phyloP scores from a whole-genome alignment of 2,888 invertebrate species.

The Heliconius cydno region DNA sequence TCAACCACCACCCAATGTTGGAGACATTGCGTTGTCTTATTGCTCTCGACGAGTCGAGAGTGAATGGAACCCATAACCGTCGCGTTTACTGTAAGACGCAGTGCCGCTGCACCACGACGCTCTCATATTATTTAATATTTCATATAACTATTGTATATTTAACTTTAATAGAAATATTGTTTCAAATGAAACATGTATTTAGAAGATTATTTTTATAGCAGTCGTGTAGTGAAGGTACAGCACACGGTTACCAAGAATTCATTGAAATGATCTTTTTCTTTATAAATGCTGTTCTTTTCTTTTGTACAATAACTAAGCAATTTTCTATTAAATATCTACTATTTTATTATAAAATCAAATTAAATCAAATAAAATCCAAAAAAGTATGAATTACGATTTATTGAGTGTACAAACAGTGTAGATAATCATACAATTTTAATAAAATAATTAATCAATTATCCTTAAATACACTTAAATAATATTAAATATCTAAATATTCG shows the following conservation, averaged over 20 bases:
- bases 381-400: too few species aligned
- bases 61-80: neutral
- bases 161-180: constrained; percentile 1
- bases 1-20: neutral
- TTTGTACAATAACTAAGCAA: too few species aligned
- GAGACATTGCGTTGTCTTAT: too few species aligned
- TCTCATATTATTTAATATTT: neutral
- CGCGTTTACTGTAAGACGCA: neutral
- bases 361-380: too few species aligned
- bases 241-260: neutral
- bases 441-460: too few species aligned
- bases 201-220: neutral
- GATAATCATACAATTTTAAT: too few species aligned
- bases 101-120: too few species aligned
- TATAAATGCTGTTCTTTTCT: neutral
- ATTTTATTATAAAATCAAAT: too few species aligned
- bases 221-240: neutral
- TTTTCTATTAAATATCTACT: too few species aligned
- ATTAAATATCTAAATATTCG: too few species aligned
- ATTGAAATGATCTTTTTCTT: neutral
- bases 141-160: neutral
- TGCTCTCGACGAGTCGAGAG: neutral
- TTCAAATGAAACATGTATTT: neutral
- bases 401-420: too few species aligned
- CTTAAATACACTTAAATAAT: too few species aligned